A percentile compares a stretch with the other conserved stretches of the same genome.
These are phyloP conservation scores for Hemicordylus capensis DNA, from an alignment of 2,113 vertebrate species.

Conservation along the genomic window DNA sequence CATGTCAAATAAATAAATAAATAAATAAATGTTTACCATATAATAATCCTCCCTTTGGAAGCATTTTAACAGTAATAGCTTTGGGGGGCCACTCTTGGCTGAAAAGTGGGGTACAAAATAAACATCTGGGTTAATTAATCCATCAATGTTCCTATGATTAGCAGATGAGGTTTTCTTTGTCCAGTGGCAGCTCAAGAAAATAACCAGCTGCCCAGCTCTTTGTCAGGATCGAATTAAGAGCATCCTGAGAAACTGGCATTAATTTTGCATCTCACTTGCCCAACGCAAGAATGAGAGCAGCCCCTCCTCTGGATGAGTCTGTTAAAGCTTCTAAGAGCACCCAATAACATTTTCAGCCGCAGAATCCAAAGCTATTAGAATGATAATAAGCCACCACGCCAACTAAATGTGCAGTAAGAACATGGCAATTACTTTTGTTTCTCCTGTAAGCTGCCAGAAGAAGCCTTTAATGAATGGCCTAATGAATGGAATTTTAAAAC, in stretches of 20 bases:
- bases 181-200: too few relatives aligned
- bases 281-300: neutral
- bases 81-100: too few relatives aligned
- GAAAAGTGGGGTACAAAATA: too few relatives aligned
- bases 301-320: neutral
- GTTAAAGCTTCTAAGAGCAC: neutral
- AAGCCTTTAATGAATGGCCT: constrained; percentile 16
- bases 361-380: neutral
- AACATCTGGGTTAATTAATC: too few relatives aligned
- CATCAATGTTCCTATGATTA: too few relatives aligned
- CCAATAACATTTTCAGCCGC: neutral
- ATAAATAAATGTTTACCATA: too few relatives aligned
- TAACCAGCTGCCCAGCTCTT: too few relatives aligned
- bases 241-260: neutral
- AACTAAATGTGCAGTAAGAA: neutral
- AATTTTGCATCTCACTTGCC: neutral
- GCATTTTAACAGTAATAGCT: too few relatives aligned
- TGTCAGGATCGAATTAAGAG: neutral
- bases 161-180: too few relatives aligned
- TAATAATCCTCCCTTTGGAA: too few relatives aligned
- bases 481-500: constrained; percentile 33
- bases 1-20: too few relatives aligned
- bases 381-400: neutral
- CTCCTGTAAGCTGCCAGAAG: constrained; percentile 40
- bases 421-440: neutral